Evolutionary conservation across 2,113 vertebrate genomes (phyloP), one percentile per base, ranked within the genome.

Genomic region (Prietella phreatophila): DNA sequence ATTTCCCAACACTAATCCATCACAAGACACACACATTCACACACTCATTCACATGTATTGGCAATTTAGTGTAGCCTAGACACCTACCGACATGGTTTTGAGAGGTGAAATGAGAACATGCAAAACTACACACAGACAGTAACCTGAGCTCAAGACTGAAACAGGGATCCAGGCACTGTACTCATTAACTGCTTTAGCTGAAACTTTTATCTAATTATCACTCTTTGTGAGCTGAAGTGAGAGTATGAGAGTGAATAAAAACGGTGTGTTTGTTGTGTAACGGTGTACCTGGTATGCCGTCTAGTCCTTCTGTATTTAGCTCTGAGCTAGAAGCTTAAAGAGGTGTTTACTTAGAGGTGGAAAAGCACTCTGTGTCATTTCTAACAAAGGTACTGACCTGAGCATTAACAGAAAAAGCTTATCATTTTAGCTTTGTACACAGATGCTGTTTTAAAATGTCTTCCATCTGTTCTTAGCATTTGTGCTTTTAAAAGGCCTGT

Each of bases 381-480:
- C 11, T 17, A 80, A 22, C 60, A 33, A 55, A 36, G 8, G 3
- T 63, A 55, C 15, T 80, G 11, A 81, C 76, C 85, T n/a, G 22
- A 19, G 7, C 50, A 69, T 80, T 58, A 71, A 39, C 20, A 69
- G 15, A 27, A 89, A n/a, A 76, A 69, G 10, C 4, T 5, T 84
- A 42, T 84, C 1, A 88, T 79, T 56, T 53, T n/a, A 82, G 22
- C 36, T 17, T 39, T n/a, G 50, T 69, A 42, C 63, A 36, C n/a
- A 42, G 33, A 79, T 78, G 56, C 53, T 61, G 65, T 17, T 84
- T 86, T 69, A 75, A 90, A 88, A 42, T 58, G 60, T 80, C 55
- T 63, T 84, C 81, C 87, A 86, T 88, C 75, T 90, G 85, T 60
- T 88, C 55, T 88, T 39, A 55, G 82, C 30, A 79, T 63, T 84